Evolutionary conservation across 2,888 invertebrate genomes (phyloP).

Genomic region (Encarsia formosa): DNA sequence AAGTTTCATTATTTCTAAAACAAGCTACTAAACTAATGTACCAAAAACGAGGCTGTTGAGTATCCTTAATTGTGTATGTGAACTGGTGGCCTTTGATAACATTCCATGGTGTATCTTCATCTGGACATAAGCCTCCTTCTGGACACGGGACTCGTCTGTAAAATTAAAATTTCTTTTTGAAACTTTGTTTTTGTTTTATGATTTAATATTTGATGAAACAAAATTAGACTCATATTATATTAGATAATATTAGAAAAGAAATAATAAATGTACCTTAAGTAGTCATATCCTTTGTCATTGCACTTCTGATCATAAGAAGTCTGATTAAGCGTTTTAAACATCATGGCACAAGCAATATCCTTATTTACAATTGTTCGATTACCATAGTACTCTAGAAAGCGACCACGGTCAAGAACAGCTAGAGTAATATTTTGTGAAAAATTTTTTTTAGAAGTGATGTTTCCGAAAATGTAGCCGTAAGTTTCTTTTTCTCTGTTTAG

Average conservation of each 20-base stretch:
- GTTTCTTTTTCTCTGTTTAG: constrained; percentile 78
- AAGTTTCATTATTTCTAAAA: constrained; percentile 73
- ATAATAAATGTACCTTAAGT: constrained; percentile 56
- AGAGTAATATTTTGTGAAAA: constrained; percentile 72
- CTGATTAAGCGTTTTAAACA: constrained; percentile 80
- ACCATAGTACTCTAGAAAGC: constrained; percentile 86
- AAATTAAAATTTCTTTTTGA: neutral
- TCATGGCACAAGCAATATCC: constrained; percentile 73
- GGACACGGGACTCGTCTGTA: constrained; percentile 77
- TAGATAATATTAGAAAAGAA: neutral
- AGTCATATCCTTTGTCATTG: constrained; percentile 70
- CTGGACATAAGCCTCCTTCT: constrained; percentile 69
- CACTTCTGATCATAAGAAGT: constrained; percentile 84
- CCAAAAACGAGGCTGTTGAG: constrained; percentile 91
- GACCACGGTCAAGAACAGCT: constrained; percentile 83
- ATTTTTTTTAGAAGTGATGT: constrained; percentile 72
- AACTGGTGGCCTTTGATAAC: constrained; percentile 88
- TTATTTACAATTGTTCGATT: constrained; percentile 66
- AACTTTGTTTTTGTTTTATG: neutral
- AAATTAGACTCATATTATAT: constrained; percentile 51
- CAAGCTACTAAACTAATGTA: constrained; percentile 93
- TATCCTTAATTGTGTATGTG: constrained; percentile 87
- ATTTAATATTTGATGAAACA: neutral
- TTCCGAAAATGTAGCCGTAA: constrained; percentile 94
- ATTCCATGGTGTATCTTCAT: constrained; percentile 81